Evolutionary conservation across 2,888 invertebrate genomes (phyloP), one percentile per base, ranked within the genome.

Genomic region (Drosophila testacea): DNA sequence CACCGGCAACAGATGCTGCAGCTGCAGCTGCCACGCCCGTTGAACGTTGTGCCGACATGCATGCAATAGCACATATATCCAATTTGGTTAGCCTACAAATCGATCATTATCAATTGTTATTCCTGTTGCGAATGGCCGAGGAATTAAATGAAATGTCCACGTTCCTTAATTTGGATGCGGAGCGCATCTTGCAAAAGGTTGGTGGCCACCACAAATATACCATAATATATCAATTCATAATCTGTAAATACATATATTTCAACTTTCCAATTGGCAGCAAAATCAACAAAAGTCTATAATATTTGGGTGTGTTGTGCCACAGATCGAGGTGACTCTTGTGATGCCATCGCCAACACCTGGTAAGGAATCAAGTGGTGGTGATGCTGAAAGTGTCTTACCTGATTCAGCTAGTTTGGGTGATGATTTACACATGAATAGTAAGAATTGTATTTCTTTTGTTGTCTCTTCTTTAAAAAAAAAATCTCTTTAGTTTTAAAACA

Each of bases 101-200:
- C 69, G 98, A 98, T 93, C 98, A 98, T 92, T 98, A 97, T 93
- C 98, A 98, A 93, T 96, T 96, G 93, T 94, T 98, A 81, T 98
- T 98, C 93, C 94, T 98, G 57, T 93, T 98, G 92, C 94, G 98
- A 57, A 94, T 98, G 83, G 94, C 96, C 28, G 98, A 98, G 92
- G 95, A 96, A 52, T 92, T 97, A 36, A 94, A 96, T 0, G 97
- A 97, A 92, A 93, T 97, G 93, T 94, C 96, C 5, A 96, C 96
- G 10, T 97, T 96, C 93, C 92, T 97, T 41, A 94, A 96, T 2
- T 94, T 96, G 68, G 97, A 97, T 90, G 95, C 96, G 0, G 95
- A 95, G 73, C 93, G 95, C 69, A 96, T 96, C 83, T 91, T 95
- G 77, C 94, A 94, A 90, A 93, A 94, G 78, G 93, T 93, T 80